Conservation (phyloP, 2,797 vertebrate species). For the Aratinga solstitialis region DNA sequence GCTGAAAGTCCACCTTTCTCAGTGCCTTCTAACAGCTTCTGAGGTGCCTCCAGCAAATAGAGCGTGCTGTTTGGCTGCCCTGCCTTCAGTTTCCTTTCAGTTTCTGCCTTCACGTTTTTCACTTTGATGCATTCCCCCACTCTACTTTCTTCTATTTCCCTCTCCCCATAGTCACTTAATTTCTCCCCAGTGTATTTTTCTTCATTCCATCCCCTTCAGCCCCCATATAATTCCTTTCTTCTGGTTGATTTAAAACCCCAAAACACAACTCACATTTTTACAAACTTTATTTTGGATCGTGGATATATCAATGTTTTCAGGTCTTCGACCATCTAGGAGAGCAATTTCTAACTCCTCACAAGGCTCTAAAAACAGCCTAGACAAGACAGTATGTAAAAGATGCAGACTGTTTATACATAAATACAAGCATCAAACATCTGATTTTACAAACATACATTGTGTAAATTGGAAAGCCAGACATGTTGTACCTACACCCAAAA, state of each 20-base stretch:
- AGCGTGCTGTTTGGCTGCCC: background rate
- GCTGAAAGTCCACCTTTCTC: background rate
- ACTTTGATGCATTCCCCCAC: background rate
- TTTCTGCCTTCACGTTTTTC: background rate
- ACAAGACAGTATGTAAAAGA: background rate
- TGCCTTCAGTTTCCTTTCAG: background rate
- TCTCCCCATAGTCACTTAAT: background rate
- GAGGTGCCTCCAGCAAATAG: background rate
- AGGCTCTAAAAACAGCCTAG: background rate
- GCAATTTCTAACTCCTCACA: background rate
- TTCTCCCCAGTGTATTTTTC: background rate
- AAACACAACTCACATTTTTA: background rate
- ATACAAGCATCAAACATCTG: constrained; percentile 7
- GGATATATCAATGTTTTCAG: background rate
- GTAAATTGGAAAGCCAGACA: background rate
- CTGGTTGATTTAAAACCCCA: background rate
- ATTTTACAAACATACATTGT: background rate
- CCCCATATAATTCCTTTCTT: background rate
- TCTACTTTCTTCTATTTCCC: background rate
- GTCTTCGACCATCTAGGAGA: background rate
- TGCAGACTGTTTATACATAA: constrained; percentile 24
- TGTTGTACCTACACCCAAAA: background rate
- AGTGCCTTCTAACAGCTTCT: background rate
- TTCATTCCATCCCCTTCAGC: background rate
- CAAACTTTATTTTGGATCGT: background rate